Evolutionary conservation across 2,797 vertebrate genomes (phyloP).

Genomic region (Neosalanx taihuensis): DNA sequence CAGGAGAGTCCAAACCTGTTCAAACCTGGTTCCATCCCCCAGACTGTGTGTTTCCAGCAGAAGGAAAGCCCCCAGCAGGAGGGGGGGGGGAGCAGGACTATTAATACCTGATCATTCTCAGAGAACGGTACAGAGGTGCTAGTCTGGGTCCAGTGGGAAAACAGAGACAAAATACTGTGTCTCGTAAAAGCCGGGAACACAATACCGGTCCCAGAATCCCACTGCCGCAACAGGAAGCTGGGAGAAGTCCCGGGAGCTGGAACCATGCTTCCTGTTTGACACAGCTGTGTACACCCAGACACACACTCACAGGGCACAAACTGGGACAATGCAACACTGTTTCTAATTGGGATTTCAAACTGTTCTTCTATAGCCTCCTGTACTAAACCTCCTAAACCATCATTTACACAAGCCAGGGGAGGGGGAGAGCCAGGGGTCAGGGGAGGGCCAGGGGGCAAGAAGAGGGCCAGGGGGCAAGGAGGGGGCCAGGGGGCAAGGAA

Average conservation of each 20-base stretch:
- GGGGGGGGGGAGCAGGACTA: not conserved
- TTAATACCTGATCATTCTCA: not conserved
- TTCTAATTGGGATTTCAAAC: not conserved
- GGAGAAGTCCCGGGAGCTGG: not conserved
- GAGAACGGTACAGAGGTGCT: not conserved
- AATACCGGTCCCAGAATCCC: not conserved
- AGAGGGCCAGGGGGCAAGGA: too few relatives aligned
- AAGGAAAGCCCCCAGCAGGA: not conserved
- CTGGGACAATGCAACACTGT: too few relatives aligned
- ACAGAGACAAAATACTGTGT: not conserved
- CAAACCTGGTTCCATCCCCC: slow-evolving; percentile 1
- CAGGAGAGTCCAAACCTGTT: not conserved
- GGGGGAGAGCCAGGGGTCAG: too few relatives aligned
- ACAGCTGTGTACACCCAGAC: too few relatives aligned
- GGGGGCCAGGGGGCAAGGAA: too few relatives aligned
- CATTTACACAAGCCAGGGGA: too few relatives aligned
- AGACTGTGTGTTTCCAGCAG: not conserved
- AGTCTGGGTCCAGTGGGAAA: not conserved
- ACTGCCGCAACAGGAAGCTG: not conserved
- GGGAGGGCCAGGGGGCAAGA: too few relatives aligned
- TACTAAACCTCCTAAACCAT: too few relatives aligned
- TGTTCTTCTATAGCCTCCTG: too few relatives aligned
- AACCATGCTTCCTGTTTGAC: too few relatives aligned
- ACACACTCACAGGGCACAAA: too few relatives aligned
- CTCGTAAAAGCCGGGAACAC: not conserved